Base-by-base conservation (phyloP, 2,888 invertebrate genomes). In the Bombylius major region DNA sequence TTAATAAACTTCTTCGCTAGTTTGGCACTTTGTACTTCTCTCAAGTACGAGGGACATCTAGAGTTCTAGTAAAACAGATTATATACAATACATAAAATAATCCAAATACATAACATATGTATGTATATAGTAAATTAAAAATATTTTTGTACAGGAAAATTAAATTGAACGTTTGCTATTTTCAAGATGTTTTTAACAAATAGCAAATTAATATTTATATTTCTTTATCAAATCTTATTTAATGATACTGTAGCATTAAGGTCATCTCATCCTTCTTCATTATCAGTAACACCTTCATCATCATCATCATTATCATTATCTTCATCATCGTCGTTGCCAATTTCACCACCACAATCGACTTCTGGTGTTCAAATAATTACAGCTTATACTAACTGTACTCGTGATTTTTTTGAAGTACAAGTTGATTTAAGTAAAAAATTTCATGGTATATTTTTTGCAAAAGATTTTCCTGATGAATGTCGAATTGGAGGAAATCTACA, bases 401-500 rank as follows among this genome's bases (percentile, higher is more conserved):
- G 80, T 56, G 77, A 79, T 55, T 73, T 79, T 55, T 75, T 87
- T 65, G 81, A 82, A 58, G 79, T 85, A 58, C 77, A 79, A 55
- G 67, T 87, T 13, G 75, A 76, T 51, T 76, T 86, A 77, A 71
- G 65, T 57, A 68, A 67, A 14, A 65, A 62, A 1, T 88, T 88
- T 72, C 83, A 82, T 63, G 88, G 88, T 8, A 69, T 86, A 8
- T 73, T 87, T 42, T 87, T 87, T 66, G 84, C 87, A 59, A 85
- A 83, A 71, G 87, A 87, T 63, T 87, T 87, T 69, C 81, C 85
- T 0, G 78, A 82, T 58, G 86, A 86, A 66, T 88, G 88, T 65
- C 77, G 80, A 36, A 75, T 79, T 12, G 77, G 80, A 66, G 87
- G 87, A 74, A 67, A 66, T 53, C 61, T 62, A 23, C 61, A 65